Evolutionary conservation across 53 echinoderm and acorn worm genomes (phyloP), one percentile per base, ranked within the genome.

Genomic region (Stichopus horrens): DNA sequence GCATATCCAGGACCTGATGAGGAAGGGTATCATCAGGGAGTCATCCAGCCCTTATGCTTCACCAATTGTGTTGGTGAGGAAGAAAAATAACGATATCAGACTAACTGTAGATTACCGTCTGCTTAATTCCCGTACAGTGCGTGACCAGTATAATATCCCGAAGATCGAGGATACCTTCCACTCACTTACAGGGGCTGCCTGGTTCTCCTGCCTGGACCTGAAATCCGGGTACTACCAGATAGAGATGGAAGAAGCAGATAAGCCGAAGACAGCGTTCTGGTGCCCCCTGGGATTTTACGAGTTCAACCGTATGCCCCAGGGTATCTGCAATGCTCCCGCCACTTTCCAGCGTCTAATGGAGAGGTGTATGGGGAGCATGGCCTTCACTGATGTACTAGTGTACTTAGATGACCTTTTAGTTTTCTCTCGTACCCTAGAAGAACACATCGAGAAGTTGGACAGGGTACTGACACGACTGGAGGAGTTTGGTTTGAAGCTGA

Each of bases 271-370:
- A 8, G 93, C 93, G 0, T 91, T 93, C 53, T 91, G 89, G 91
- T 93, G 91, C 52, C 93, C 93, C 52, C 55, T 93, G 74, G 93
- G 93, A 22, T 93, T 91, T 59, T 93, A 89, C 73, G 86, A 91
- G 59, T 89, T 93, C 55, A 86, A 93, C 58, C 55, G 89, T 23
- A 93, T 93, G 93, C 93, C 93, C 13, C 93, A 93, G 60, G 93
- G 91, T 2, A 93, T 93, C 53, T 91, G 76, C 79, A 91, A 93
- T 81, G 88, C 90, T 4, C 90, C 92, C 52, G 92, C 90, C 6
- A 92, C 90, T 3, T 92, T 92, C 77, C 90, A 90, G 51, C 83
- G 66, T 5, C 63, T 87, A 5, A 89, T 89, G 91, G 91, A 91
- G 53, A 93, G 37, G 18, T 91, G 86, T n/a, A 88, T 90, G 92